Percentiles rank a stretch among this genome's conserved stretches.
These are phyloP conservation scores for Orchestia grillus DNA, from an alignment of 1,140 invertebrate genomes.

Conservation along the genomic window DNA sequence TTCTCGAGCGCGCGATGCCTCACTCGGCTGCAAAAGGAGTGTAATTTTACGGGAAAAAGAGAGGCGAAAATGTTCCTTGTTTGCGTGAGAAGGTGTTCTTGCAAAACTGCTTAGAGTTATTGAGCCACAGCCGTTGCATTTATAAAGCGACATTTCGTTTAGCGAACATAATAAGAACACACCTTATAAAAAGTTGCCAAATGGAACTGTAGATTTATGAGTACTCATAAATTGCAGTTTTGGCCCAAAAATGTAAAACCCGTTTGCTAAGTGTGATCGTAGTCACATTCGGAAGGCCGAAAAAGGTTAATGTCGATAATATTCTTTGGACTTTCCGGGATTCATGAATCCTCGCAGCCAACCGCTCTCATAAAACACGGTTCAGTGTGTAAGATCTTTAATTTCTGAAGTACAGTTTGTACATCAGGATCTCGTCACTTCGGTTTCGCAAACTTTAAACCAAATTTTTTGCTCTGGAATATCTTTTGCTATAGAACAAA, in stretches of 20 bases:
- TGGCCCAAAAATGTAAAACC: neutral
- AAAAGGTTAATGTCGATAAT: neutral
- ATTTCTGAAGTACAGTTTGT: neutral
- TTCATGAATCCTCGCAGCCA: neutral
- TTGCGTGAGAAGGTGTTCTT: slow-evolving; percentile 40
- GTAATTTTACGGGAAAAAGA: slow-evolving; percentile 37
- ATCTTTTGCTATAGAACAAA: neutral
- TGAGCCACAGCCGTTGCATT: neutral
- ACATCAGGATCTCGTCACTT: neutral
- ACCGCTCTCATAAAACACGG: neutral
- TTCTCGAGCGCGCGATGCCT: neutral
- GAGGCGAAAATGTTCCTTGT: slow-evolving; percentile 8
- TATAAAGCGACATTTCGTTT: neutral
- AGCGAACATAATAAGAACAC: neutral
- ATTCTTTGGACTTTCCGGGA: neutral
- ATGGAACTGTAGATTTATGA: neutral
- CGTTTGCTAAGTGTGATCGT: neutral
- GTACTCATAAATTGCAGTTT: neutral
- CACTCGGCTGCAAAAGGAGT: neutral
- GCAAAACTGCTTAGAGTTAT: slow-evolving; percentile 24
- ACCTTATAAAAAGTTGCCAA: neutral
- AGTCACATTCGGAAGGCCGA: neutral
- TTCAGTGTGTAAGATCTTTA: neutral
- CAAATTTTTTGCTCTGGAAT: neutral
- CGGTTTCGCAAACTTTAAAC: neutral